Conservation (phyloP, 2,797 vertebrate genomes). For the Syngnathus rostellatus region DNA sequence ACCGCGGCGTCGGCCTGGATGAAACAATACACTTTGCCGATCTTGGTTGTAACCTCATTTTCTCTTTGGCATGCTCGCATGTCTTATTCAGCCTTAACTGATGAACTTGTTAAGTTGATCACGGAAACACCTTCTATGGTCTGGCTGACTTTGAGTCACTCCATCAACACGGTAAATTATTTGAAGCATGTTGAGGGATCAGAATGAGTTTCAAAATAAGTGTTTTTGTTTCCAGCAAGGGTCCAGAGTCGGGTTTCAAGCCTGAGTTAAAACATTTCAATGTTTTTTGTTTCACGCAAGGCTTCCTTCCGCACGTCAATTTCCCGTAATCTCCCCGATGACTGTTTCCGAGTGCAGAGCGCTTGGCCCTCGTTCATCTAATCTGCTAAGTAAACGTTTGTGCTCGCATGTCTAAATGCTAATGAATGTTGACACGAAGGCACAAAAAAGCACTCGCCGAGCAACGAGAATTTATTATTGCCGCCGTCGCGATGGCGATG, state of each 20-base stretch:
- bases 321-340: background rate
- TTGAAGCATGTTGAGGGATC: background rate
- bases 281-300: background rate
- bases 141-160: conserved; percentile 41
- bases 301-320: background rate
- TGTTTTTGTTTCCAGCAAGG: background rate
- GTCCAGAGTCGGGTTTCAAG: too few relatives aligned
- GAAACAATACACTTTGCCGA: conserved; percentile 14
- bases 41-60: conserved; percentile 18
- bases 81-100: conserved; percentile 46
- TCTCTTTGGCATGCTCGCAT: conserved; percentile 31
- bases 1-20: background rate
- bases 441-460: conserved; percentile 1
- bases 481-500: background rate
- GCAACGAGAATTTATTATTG: conserved; percentile 4
- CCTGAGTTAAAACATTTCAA: too few relatives aligned
- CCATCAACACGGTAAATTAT: conserved; percentile 3
- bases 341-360: background rate
- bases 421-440: conserved; percentile 8
- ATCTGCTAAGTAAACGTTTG: conserved; percentile 10
- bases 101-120: conserved; percentile 44
- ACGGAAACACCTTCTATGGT: conserved; percentile 33
- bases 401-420: conserved; percentile 6
- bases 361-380: conserved; percentile 11
- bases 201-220: conserved; percentile 14